phyloP scores from a whole-genome alignment of 1,140 invertebrate genomes.

The Chlorops oryzae region DNA sequence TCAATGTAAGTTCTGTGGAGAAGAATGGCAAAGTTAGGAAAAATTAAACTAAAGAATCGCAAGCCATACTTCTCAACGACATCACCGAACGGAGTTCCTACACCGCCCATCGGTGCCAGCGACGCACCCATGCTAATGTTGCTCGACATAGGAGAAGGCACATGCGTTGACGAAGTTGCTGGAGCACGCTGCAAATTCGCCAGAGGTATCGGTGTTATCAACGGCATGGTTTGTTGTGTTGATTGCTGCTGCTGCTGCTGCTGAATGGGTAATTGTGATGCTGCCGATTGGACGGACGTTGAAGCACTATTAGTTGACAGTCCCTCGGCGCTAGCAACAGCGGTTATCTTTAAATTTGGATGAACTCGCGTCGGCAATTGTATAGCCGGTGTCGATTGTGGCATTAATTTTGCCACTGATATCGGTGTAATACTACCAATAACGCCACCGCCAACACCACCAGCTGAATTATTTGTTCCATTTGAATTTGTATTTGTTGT shows the following conservation, averaged over 20 bases:
- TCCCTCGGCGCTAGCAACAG: constrained; percentile 11
- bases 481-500: too few species aligned
- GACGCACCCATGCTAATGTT: background rate
- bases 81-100: too few species aligned
- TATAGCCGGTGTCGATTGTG: constrained; percentile 1
- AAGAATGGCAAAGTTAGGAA: background rate
- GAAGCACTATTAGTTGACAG: background rate
- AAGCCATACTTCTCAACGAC: constrained; percentile 2
- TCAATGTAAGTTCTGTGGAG: constrained; percentile 10
- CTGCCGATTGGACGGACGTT: background rate
- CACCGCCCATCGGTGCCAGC: too few species aligned
- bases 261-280: constrained; percentile 1
- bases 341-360: constrained; percentile 17
- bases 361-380: constrained; percentile 16
- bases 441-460: constrained; percentile 1
- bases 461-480: too few species aligned
- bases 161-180: background rate
- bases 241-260: too few species aligned
- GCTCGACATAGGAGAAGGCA: too few species aligned
- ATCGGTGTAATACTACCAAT: background rate
- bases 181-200: constrained; percentile 10
- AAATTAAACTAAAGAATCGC: background rate
- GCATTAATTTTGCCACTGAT: background rate
- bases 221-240: too few species aligned
- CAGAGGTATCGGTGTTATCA: constrained; percentile 12